Percentiles rank a stretch among this genome's conserved stretches.
Evolutionary conservation across 2,113 vertebrate genomes (phyloP).

Genomic region (Silurus meridionalis): DNA sequence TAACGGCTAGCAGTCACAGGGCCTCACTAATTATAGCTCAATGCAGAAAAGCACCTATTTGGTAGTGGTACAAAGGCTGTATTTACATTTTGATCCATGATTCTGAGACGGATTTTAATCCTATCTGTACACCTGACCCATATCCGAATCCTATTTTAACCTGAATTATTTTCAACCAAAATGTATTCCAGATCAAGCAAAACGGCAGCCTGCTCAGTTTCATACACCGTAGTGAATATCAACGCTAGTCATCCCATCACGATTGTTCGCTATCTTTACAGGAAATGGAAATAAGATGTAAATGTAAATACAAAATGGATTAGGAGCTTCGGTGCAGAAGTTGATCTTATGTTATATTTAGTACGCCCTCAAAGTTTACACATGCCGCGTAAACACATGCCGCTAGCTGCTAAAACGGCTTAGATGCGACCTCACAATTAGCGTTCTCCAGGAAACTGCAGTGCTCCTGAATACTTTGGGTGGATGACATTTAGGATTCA

Average conservation of each 20-base stretch:
- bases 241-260: not conserved
- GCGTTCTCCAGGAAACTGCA: not conserved
- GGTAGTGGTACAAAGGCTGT: not conserved
- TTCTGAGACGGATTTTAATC: not conserved
- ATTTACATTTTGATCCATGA: not conserved
- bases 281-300: not conserved
- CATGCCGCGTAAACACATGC: not conserved
- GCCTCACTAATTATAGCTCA: slow-evolving; percentile 81
- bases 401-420: not conserved
- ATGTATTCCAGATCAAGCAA: not conserved
- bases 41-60: slow-evolving; percentile 63
- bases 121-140: not conserved
- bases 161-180: not conserved
- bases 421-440: not conserved
- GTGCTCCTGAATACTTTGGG: not conserved
- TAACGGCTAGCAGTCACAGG: slow-evolving; percentile 71
- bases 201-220: too few species aligned
- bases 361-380: not conserved
- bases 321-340: not conserved
- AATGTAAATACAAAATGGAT: not conserved
- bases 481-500: not conserved
- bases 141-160: not conserved
- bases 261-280: not conserved
- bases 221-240: not conserved
- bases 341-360: not conserved